These are phyloP conservation scores for Perizoma flavofasciatum DNA, from an alignment of 2,888 invertebrate species.

Conservation along the genomic window DNA sequence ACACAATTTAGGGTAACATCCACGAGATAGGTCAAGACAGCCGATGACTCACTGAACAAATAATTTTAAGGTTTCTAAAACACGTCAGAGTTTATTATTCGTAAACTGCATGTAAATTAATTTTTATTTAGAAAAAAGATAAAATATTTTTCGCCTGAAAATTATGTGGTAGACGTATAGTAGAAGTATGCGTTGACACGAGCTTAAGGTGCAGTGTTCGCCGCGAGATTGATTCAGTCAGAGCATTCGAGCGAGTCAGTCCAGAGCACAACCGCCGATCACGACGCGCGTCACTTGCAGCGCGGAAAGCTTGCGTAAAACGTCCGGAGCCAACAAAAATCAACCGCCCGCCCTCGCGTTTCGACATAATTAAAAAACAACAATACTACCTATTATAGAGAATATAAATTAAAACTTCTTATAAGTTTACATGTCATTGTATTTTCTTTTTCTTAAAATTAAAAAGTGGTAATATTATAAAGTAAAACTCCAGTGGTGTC, in stretches of 20 bases:
- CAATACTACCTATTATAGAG: conserved; percentile 19
- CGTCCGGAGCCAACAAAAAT: conserved; percentile 43
- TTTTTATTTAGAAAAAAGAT: conserved; percentile 1
- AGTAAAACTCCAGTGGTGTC: conserved; percentile 43
- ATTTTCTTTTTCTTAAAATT: not conserved
- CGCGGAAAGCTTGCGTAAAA: conserved; percentile 47
- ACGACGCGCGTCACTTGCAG: conserved; percentile 50
- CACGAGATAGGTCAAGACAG: conserved; percentile 33
- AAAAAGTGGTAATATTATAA: conserved; percentile 5
- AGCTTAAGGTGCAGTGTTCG: conserved; percentile 37
- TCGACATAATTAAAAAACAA: conserved; percentile 38
- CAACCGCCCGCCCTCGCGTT: conserved; percentile 54
- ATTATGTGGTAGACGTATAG: conserved; percentile 37
- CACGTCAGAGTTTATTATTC: not conserved
- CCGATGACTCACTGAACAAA: conserved; percentile 1
- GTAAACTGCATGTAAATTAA: not conserved
- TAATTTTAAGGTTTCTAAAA: not conserved
- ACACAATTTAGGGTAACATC: conserved; percentile 16
- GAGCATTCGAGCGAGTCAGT: conserved; percentile 53
- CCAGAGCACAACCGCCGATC: conserved; percentile 51
- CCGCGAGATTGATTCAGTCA: conserved; percentile 43
- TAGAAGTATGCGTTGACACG: conserved; percentile 40
- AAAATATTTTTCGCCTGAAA: conserved; percentile 4
- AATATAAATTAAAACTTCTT: conserved; percentile 1
- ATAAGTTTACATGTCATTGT: not conserved